Conservation (phyloP, 1,140 invertebrate species). For the Euwallacea fornicatus region DNA sequence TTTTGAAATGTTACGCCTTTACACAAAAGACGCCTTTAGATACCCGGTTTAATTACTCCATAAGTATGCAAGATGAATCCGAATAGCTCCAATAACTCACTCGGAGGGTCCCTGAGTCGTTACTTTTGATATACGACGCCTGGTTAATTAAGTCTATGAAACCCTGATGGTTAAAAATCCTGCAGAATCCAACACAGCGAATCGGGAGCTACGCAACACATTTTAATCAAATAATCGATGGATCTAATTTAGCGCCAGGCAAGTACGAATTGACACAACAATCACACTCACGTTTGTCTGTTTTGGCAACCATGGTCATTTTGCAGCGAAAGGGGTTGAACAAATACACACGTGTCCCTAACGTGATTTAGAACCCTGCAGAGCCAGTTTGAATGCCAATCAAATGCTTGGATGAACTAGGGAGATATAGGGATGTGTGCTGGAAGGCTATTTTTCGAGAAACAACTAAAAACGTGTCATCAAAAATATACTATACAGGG, state of each 20-base stretch:
- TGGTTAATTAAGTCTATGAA: constrained; percentile 18
- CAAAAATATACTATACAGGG: too few relatives aligned
- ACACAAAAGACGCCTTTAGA: constrained; percentile 9
- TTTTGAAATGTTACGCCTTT: constrained; percentile 3
- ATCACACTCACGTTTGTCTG: constrained; percentile 43
- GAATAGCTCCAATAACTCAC: constrained; percentile 24
- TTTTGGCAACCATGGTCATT: constrained; percentile 37
- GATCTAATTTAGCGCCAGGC: constrained; percentile 49
- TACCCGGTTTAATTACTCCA: constrained; percentile 23
- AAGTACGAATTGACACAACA: constrained; percentile 51
- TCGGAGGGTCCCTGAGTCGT: constrained; percentile 17
- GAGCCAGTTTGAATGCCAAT: constrained; percentile 12
- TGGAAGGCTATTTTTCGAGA: too few relatives aligned
- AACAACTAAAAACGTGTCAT: too few relatives aligned
- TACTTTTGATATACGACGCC: constrained; percentile 29
- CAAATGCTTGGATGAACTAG: constrained; percentile 19
- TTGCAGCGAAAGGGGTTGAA: constrained; percentile 35
- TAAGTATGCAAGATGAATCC: constrained; percentile 32
- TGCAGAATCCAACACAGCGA: background rate
- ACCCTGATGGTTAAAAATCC: too few relatives aligned
- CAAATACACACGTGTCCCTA: constrained; percentile 40
- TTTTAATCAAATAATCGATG: constrained; percentile 52
- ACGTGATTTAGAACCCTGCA: constrained; percentile 29
- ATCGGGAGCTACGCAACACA: constrained; percentile 34
- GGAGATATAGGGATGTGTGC: background rate